Conservation (phyloP, 2,797 vertebrate genomes). For the Pseudotriccus pelzelni region DNA sequence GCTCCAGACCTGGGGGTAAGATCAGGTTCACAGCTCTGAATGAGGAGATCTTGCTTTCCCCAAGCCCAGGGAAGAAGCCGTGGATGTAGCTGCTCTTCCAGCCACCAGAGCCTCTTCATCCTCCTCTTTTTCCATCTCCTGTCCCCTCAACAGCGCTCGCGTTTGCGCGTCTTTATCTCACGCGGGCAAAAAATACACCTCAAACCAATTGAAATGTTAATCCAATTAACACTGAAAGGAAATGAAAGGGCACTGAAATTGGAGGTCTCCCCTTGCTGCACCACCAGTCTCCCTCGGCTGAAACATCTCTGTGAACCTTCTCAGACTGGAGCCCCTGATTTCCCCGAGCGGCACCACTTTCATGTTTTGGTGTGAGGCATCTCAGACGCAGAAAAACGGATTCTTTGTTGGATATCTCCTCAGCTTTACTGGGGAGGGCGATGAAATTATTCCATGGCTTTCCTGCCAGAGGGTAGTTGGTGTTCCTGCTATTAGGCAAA, state of each 20-base stretch:
- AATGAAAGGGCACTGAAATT: neutral
- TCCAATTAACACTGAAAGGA: slow-evolving; percentile 27
- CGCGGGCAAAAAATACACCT: neutral
- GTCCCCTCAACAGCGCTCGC: accelerated
- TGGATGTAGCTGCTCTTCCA: neutral
- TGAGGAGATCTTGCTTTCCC: neutral
- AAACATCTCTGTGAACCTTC: neutral
- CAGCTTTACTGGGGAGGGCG: neutral
- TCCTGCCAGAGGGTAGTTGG: slow-evolving; percentile 53
- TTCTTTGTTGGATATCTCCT: slow-evolving; percentile 11
- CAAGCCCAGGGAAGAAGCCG: neutral
- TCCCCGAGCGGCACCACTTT: neutral
- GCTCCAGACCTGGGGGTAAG: neutral
- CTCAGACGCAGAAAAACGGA: neutral
- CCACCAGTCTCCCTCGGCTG: neutral
- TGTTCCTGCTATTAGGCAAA: slow-evolving; percentile 14
- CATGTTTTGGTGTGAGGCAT: neutral
- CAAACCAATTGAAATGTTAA: neutral
- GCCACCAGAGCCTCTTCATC: accelerated
- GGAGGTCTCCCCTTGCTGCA: neutral
- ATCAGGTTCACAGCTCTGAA: neutral
- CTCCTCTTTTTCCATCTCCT: neutral
- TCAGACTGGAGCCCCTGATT: neutral
- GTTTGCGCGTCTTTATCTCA: neutral
- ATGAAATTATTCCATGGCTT: slow-evolving; percentile 36